Evolutionary conservation across 23 tunicate species (phyloP).

Genomic region (Styela plicata): DNA sequence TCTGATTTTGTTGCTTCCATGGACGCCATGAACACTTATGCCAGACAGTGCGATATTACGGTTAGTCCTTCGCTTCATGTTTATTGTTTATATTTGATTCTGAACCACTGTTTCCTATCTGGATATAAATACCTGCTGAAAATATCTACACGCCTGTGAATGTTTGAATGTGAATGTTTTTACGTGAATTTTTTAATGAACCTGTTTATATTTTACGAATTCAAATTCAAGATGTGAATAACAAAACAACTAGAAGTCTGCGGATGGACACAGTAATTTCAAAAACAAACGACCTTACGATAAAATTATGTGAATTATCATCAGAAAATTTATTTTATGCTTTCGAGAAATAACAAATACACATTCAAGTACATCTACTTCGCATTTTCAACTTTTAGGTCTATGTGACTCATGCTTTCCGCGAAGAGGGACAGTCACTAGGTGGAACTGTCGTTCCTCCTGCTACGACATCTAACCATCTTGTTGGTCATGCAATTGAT

Average conservation of each 20-base stretch:
- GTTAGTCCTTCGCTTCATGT: conserved; percentile 30
- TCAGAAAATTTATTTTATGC: too few relatives aligned
- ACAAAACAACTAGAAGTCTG: too few relatives aligned
- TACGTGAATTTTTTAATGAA: background rate
- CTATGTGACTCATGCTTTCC: conserved; percentile 83
- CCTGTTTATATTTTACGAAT: too few relatives aligned
- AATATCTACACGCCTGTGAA: background rate
- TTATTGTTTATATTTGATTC: background rate
- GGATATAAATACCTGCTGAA: too few relatives aligned
- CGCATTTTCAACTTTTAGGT: conserved; percentile 59
- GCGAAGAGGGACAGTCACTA: conserved; percentile 71
- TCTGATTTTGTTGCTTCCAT: conserved; percentile 44
- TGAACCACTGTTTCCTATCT: too few relatives aligned
- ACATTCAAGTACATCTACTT: too few relatives aligned
- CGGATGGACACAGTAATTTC: too few relatives aligned
- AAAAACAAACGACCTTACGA: too few relatives aligned
- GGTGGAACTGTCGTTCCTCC: conserved; percentile 85
- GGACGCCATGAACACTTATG: conserved; percentile 59
- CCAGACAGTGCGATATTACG: conserved; percentile 56
- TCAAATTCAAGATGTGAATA: too few relatives aligned
- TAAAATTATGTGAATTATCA: too few relatives aligned
- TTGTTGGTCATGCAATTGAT: conserved; percentile 96
- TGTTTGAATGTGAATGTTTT: background rate
- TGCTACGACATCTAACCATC: conserved; percentile 79
- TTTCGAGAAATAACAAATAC: too few relatives aligned